Evolutionary conservation across 1,140 invertebrate genomes (phyloP), one percentile per base, ranked within the genome.

Genomic region (Zeugodacus cucurbitae): DNA sequence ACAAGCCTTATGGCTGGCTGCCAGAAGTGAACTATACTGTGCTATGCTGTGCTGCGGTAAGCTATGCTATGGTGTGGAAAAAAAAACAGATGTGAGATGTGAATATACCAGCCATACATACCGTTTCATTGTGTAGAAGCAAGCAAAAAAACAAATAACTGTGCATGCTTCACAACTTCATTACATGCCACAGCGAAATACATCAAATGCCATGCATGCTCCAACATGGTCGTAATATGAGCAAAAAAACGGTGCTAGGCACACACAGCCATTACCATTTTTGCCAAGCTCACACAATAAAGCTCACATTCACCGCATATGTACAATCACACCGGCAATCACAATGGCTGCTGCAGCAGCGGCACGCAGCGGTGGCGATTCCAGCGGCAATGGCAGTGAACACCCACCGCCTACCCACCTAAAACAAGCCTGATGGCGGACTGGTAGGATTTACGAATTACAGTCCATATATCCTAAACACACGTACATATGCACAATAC

Each of bases 181-280:
- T 82, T 82, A 82, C 74, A 82, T 82, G 41, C 74, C 41, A 82
- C 37, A 82, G 22, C 22, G 67, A 74, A 74, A 74, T 82, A 82
- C 74, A 54, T 82, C 74, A 82, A 82, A 82, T 82, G 44, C 74
- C 74, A 82, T 48, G 22, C 41, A 82, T 82, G 74, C 74, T 44
- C 70, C 26, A 32, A 29, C 62, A 32, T 4, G 7, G 32, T 17
- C 29, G n/a, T 29, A 26, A 67, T 37, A 10, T 20, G 20, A 74
- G 17, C 11, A 74, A 41, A 34, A 37, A 54, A 48, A 10, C 44
- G 14, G 11, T 11, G 5, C 70, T 22, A 41, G 10, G 3, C 37
- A 62, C 26, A 62, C 59, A 41, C 2, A 44, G 70, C 70, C 70
- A 41, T 34, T 74, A 41, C 14, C 32, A 74, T 44, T 74, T 74